Percentiles rank a stretch among this genome's conserved stretches.
Conservation (phyloP, 2,113 vertebrate genomes). For the Notarius lentiginosus region DNA sequence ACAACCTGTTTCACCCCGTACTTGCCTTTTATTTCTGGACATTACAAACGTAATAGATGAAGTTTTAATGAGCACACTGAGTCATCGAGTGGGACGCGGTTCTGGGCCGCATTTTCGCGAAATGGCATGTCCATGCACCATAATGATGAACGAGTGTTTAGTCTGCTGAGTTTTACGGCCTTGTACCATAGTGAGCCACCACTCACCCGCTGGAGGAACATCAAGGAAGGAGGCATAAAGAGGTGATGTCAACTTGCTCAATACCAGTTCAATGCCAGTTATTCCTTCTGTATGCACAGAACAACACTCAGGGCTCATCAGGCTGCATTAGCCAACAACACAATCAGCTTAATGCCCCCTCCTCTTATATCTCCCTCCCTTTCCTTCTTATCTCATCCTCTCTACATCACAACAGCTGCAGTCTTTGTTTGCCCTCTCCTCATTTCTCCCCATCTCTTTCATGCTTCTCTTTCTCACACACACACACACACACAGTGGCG, state of each 20-base stretch:
- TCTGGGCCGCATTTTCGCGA: slow-evolving; percentile 59
- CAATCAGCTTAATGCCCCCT: slow-evolving; percentile 72
- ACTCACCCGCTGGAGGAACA: slow-evolving; percentile 51
- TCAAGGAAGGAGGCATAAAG: slow-evolving; percentile 52
- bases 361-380: slow-evolving; percentile 57
- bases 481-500: slow-evolving; percentile 12
- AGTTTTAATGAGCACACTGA: slow-evolving; percentile 73
- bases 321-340: slow-evolving; percentile 71
- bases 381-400: slow-evolving; percentile 57
- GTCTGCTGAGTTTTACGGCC: slow-evolving; percentile 71
- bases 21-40: slow-evolving; percentile 67
- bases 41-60: slow-evolving; percentile 68
- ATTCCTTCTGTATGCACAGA: slow-evolving; percentile 60
- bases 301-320: slow-evolving; percentile 68
- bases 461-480: not conserved
- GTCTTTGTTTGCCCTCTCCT: slow-evolving; percentile 16
- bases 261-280: slow-evolving; percentile 67
- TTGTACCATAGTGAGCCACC: slow-evolving; percentile 68
- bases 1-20: slow-evolving; percentile 65
- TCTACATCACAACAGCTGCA: slow-evolving; percentile 57
- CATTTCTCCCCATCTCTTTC: not conserved
- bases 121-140: slow-evolving; percentile 60
- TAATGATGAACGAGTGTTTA: slow-evolving; percentile 75
- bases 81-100: slow-evolving; percentile 66
- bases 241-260: slow-evolving; percentile 68